phyloP scores from a whole-genome alignment of 2,797 vertebrate genomes.

The Distichodus sexfasciatus region DNA sequence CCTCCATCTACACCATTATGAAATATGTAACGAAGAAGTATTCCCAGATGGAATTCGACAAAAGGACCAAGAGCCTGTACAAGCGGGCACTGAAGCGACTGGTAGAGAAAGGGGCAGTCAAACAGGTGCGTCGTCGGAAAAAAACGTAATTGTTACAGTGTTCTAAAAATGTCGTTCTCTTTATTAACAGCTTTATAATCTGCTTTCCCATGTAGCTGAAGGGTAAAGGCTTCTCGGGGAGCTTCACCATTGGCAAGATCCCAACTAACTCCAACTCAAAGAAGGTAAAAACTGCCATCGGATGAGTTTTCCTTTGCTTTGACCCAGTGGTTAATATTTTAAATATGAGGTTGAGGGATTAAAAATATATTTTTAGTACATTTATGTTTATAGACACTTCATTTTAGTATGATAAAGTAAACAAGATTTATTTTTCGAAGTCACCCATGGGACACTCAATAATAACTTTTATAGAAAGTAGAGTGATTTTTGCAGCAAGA shows the following conservation, averaged over 20 bases:
- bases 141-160: not conserved
- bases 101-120: constrained; percentile 89
- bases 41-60: constrained; percentile 88
- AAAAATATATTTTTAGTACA: too few species aligned
- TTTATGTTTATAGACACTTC: too few species aligned
- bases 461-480: too few species aligned
- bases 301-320: too few species aligned
- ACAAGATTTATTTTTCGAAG: too few species aligned
- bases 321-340: too few species aligned
- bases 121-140: constrained; percentile 77
- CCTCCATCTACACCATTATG: constrained; percentile 86
- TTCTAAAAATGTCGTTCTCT: not conserved
- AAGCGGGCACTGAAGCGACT: constrained; percentile 93
- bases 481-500: too few species aligned
- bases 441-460: too few species aligned
- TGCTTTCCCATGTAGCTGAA: constrained; percentile 77
- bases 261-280: constrained; percentile 24
- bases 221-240: constrained; percentile 95
- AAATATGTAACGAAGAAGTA: constrained; percentile 94
- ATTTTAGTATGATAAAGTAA: too few species aligned
- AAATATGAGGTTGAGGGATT: too few species aligned
- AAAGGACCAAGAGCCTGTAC: constrained; percentile 87
- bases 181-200: not conserved
- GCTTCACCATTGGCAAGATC: constrained; percentile 85
- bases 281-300: constrained; percentile 12